A percentile compares a stretch with the other conserved stretches of the same genome.
Conservation (phyloP, 2,888 invertebrate genomes). For the Catocala sponsa region DNA sequence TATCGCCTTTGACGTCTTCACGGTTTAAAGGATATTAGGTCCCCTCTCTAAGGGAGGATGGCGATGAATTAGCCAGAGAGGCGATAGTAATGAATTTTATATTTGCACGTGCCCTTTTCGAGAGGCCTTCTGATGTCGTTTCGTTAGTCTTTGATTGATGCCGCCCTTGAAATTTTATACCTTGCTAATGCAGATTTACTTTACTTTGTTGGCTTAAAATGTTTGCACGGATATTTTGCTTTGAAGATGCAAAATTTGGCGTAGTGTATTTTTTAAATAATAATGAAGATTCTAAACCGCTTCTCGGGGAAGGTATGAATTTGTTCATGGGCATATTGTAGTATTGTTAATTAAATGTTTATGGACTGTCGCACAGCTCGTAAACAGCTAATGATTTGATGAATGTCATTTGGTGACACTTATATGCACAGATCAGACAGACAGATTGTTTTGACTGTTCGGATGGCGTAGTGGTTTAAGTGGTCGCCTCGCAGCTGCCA, state of each 20-base stretch:
- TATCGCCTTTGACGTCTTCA: conserved; percentile 81
- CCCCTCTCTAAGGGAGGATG: conserved; percentile 61
- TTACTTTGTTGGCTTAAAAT: conserved; percentile 23
- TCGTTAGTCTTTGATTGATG: conserved; percentile 56
- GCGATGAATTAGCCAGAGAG: conserved; percentile 68
- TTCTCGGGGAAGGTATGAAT: too few species aligned
- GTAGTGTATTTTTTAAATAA: not conserved
- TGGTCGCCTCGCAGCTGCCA: too few species aligned
- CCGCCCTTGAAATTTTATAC: conserved; percentile 49
- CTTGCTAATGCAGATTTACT: conserved; percentile 37
- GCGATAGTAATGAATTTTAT: conserved; percentile 72
- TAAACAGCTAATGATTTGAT: too few species aligned
- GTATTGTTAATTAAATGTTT: too few species aligned
- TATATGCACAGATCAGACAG: too few species aligned
- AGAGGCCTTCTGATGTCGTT: conserved; percentile 46
- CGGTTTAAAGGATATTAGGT: conserved; percentile 80
- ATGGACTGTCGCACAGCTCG: too few species aligned
- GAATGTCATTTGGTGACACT: too few species aligned
- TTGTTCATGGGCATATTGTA: too few species aligned
- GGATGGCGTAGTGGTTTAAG: too few species aligned
- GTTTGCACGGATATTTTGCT: conserved; percentile 10
- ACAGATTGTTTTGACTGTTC: too few species aligned
- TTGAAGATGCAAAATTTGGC: conserved; percentile 1
- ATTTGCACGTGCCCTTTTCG: conserved; percentile 63
- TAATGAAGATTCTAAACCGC: not conserved